Evolutionary conservation across 92 coral and sea anemone genomes (phyloP), one percentile per base, ranked within the genome.

Genomic region (Heliopora coerulea): DNA sequence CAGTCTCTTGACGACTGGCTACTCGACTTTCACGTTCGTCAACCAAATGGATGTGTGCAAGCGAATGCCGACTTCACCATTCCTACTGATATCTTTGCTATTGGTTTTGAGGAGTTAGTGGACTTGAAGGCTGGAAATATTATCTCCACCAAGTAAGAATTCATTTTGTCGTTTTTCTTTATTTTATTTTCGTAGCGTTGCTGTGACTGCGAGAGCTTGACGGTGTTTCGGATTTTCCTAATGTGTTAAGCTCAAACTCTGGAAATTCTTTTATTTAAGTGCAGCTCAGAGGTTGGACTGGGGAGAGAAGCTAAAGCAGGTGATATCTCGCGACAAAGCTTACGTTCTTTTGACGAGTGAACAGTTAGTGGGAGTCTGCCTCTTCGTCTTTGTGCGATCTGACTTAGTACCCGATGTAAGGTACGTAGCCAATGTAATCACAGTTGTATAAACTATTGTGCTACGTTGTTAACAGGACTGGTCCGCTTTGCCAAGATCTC

Each of bases 1-100:
- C 96, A 90, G 79, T 90, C 99, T 63, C 88, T 95, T 86, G 96
- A 95, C 44, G 96, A 91, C 72, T 95, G 99, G 99, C 82, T 95
- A 40, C 62, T 95, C 13, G 99, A 95, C 56, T 95, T 95, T 59
- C 96, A 95, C 80, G 76, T 79, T 68, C 62, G 87, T 28, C 83
- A 90, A 30, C 96, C 98, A 31, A 79, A 68, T 64, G 91, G 95
- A 65, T 91, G 95, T 59, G 96, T 88, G 20, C 83, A 78, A 3
- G 81, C 75, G 44, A 74, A 78, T 21, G 86, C 82, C 24, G 91
- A 95, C 61, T 95, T 81, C 65, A 58, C 62, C 31, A 70, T 68
- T 25, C 96, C 95, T 9, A 88, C 99, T 7, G 99, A 95, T 66
- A 86, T 95, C 41, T 95, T 90, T 79, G 99, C 99, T n/a, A 95